Conservation (phyloP, 1,140 invertebrate genomes). For the Helicoverpa zea region DNA sequence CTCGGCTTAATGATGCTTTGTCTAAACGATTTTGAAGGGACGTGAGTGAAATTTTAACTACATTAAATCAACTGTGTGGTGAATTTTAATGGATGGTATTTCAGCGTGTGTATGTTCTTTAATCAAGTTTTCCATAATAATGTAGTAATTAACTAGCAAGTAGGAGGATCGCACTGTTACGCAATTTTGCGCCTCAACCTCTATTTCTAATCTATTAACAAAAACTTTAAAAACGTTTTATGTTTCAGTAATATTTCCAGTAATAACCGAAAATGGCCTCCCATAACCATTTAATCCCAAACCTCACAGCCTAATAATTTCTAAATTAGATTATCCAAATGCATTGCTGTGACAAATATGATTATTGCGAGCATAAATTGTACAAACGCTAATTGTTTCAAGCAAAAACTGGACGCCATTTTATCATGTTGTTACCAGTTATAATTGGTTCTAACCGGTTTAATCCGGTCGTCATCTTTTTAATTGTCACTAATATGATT, state of each 20-base stretch:
- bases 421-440: slow-evolving; percentile 47
- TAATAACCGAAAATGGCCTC: neutral
- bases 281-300: neutral
- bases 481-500: slow-evolving; percentile 2
- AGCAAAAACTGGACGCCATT: slow-evolving; percentile 35
- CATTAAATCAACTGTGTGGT: slow-evolving; percentile 9
- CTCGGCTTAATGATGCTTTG: slow-evolving; percentile 27
- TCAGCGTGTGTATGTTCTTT: neutral
- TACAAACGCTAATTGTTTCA: slow-evolving; percentile 8
- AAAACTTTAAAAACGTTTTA: no score
- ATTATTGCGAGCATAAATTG: slow-evolving; percentile 56
- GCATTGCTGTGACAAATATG: slow-evolving; percentile 47
- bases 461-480: slow-evolving; percentile 51
- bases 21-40: slow-evolving; percentile 1
- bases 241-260: neutral
- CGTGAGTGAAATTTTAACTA: slow-evolving; percentile 17
- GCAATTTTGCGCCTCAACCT: no score
- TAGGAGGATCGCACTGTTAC: no score
- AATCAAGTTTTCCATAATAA: neutral
- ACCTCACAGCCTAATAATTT: slow-evolving; percentile 6
- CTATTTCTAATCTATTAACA: no score
- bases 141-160: no score
- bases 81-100: slow-evolving; percentile 12
- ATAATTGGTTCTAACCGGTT: slow-evolving; percentile 46
- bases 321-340: slow-evolving; percentile 25